Base-by-base conservation (phyloP, 2,797 vertebrate genomes). In the Micromesistius poutassou region DNA sequence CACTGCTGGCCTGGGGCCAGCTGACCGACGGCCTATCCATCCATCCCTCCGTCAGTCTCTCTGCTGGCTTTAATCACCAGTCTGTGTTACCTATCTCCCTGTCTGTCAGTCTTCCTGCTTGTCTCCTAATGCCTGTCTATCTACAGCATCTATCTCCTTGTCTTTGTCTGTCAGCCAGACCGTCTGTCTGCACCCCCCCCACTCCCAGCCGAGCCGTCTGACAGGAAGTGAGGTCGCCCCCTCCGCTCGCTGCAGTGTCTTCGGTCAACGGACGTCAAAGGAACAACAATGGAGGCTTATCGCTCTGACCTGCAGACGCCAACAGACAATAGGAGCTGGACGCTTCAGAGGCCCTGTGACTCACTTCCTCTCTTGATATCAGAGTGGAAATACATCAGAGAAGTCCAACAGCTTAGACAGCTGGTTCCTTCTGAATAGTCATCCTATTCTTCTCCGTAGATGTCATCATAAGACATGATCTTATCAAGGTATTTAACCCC, bases 201-300 rank as follows among this genome's bases (percentile, higher is more conserved):
- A 33, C 13, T 35, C 74, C 28, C 36, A 38, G 16, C 83, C 84
- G 81, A 82, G 80, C 78, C 82, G 75, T 82, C 85, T 83, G 14
- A 77, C 74, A 86, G 89, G 91, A 92, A 91, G 89, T 85, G 87
- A 91, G 78, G 62, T 28, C 28, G 62, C 25, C 62, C 62, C 8
- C 8, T n/a, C 25, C 25, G 8, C 28, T 25, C 28, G 62, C 25
- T 28, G 62, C 25, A 10, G 87, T 79, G 1, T 71, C 70, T 22
- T 30, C 4, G 62, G 62, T 68, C 3, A 10, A 68, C 62, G 9
- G 62, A 68, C 62, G 62, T 28, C 4, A 7, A 68, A 25, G 2
- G 1, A 68, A 68, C 62, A 68, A 68, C 62, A 68, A 68, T 68
- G 62, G 62, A 1, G 25, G n/a, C 14, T 68, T 28, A 68, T 68